A percentile compares a stretch with the other conserved stretches of the same genome.
Evolutionary conservation across 2,888 invertebrate genomes (phyloP).

Genomic region (Clostera curtula): DNA sequence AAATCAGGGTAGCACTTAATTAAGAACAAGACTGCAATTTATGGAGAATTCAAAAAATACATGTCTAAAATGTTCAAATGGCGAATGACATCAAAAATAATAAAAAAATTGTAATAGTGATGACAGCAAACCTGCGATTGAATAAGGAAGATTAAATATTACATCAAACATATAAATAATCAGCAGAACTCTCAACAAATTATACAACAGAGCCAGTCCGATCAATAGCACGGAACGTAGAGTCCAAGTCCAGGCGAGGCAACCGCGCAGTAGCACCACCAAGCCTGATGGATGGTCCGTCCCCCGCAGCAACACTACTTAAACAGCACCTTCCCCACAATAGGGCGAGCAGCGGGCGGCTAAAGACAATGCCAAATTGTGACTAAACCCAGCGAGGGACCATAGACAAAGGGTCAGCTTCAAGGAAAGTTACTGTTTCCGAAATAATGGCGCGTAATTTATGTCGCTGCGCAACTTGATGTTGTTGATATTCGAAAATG

Average conservation of each 20-base stretch:
- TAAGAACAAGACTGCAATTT: no score
- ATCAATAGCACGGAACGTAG: slow-evolving; percentile 11
- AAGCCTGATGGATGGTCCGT: slow-evolving; percentile 40
- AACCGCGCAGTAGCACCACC: slow-evolving; percentile 62
- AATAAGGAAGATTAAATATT: no score
- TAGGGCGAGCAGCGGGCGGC: slow-evolving; percentile 34
- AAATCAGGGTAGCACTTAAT: no score
- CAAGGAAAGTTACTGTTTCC: slow-evolving; percentile 35
- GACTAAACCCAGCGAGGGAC: slow-evolving; percentile 31
- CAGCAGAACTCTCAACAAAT: neutral
- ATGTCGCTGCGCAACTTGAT: slow-evolving; percentile 27
- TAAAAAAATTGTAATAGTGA: no score
- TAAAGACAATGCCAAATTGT: slow-evolving; percentile 39
- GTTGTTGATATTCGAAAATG: slow-evolving; percentile 18
- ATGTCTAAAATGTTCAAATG: no score
- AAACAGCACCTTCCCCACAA: slow-evolving; percentile 30
- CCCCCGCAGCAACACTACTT: slow-evolving; percentile 32
- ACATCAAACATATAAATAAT: no score
- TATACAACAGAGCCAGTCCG: slow-evolving; percentile 2
- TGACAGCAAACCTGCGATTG: no score
- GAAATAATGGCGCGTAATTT: slow-evolving; percentile 36
- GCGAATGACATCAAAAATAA: no score
- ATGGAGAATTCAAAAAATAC: no score
- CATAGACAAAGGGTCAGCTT: slow-evolving; percentile 26
- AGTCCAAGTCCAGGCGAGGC: slow-evolving; percentile 10